phyloP scores from a whole-genome alignment of 2,797 vertebrate genomes.

The Cirrhinus molitorella region DNA sequence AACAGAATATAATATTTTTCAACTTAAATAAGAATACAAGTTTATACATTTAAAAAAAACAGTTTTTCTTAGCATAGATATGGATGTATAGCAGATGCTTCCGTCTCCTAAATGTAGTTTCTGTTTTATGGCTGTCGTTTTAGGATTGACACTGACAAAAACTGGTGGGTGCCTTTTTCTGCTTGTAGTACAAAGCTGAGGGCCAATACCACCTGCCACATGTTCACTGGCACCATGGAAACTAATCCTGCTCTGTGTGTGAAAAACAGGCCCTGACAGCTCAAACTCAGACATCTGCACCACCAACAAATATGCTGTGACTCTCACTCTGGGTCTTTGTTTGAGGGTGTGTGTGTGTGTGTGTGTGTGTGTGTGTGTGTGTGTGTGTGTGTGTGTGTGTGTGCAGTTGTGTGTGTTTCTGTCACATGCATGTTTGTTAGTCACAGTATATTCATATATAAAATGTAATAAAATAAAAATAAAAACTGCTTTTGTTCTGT shows the following conservation, averaged over 20 bases:
- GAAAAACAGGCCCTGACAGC: slow-evolving; percentile 67
- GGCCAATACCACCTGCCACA: slow-evolving; percentile 58
- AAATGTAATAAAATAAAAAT: background rate
- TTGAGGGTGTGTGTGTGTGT: slow-evolving; percentile 27
- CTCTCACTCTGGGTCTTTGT: slow-evolving; percentile 17
- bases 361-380: background rate
- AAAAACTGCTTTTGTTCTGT: background rate
- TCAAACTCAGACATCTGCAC: slow-evolving; percentile 51
- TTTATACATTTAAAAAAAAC: no score
- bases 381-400: background rate
- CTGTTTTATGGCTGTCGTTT: background rate
- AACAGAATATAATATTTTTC: background rate
- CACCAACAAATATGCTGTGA: slow-evolving; percentile 33
- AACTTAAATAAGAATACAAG: no score
- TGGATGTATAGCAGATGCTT: background rate
- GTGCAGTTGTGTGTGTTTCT: slow-evolving; percentile 31
- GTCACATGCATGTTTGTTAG: background rate
- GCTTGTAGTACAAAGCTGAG: slow-evolving; percentile 40
- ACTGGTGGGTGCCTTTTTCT: slow-evolving; percentile 7
- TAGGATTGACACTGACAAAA: slow-evolving; percentile 9
- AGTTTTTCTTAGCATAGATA: background rate
- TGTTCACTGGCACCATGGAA: slow-evolving; percentile 75
- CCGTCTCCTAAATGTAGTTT: background rate
- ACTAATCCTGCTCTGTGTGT: slow-evolving; percentile 83
- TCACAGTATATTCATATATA: background rate